Percentiles rank a stretch among this genome's conserved stretches.
phyloP scores from a whole-genome alignment of 2,113 vertebrate genomes.

The Deroptyus accipitrinus region DNA sequence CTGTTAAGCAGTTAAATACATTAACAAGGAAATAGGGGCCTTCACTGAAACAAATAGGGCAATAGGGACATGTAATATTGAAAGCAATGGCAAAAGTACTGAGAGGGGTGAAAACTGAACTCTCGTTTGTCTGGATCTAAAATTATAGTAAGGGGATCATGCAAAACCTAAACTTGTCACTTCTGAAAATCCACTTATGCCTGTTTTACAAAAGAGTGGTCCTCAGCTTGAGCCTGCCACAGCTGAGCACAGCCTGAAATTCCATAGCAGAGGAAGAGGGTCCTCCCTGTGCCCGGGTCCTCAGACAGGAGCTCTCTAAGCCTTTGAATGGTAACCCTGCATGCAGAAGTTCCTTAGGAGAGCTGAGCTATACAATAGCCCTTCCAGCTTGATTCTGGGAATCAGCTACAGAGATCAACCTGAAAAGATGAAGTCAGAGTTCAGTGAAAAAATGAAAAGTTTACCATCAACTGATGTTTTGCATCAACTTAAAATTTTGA shows the following conservation, averaged over 20 bases:
- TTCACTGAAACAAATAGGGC: not conserved
- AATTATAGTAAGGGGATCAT: not conserved
- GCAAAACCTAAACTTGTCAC: not conserved
- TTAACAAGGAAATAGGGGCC: not conserved
- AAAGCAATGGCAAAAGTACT: not conserved
- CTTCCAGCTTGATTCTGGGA: not conserved
- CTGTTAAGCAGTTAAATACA: not conserved
- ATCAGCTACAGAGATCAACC: not conserved
- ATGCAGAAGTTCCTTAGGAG: not conserved
- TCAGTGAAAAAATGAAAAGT: not conserved
- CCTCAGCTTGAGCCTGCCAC: not conserved
- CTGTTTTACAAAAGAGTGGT: not conserved
- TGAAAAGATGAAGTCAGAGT: not conserved
- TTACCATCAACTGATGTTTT: not conserved
- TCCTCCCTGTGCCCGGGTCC: accelerated
- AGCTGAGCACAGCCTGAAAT: not conserved
- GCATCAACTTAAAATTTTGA: not conserved
- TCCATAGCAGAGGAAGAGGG: not conserved
- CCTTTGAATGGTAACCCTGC: not conserved
- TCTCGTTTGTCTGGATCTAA: not conserved
- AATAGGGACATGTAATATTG: not conserved
- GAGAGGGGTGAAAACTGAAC: not conserved
- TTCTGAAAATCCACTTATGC: not conserved
- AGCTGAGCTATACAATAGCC: not conserved
- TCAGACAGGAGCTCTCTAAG: not conserved